Base-by-base conservation (phyloP, 2,113 vertebrate species). In the Cheirogaleus medius region DNA sequence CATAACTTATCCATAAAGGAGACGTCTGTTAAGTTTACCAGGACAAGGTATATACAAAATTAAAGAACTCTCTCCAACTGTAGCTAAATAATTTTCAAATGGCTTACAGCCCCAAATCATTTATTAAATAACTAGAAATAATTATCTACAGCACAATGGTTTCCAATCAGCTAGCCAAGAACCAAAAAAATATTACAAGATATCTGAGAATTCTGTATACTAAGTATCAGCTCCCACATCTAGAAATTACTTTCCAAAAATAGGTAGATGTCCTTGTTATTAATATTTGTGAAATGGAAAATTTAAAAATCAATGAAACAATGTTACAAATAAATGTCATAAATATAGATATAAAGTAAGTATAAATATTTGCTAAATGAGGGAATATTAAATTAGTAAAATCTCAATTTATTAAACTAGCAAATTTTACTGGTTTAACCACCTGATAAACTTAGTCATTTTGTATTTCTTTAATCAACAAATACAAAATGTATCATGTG, bases 121-220 rank as follows among this genome's bases (percentile, higher is more conserved):
- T 77, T 94, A 66, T 69, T 80, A 84, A 90, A 69, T 49, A 74
- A 89, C 63, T 93, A 90, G 47, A 93, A 84, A 96, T 90, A 83
- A 95, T 58, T 60, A 77, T 12, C 23, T 54, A 34, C 0, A 77
- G 20, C 39, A 73, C 2, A 52, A 18, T 83, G 32, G 47, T 42
- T 97, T 88, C 54, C 29, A 83, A 76, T 21, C 14, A 97, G 66
- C n/a, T 74, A 37, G 37, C 12, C 18, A 95, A 32, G 49, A 95
- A 84, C 39, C 42, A 87, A 87, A n/a, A 77, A 77, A 69, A 64
- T 54, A 56, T 5, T 44, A 0, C 8, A 66, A 92, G 54, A 29
- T 34, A 63, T 4, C 44, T 74, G 39, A 88, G 91, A 87, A 63
- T 74, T 90, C 34, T 68, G 34, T n/a, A 84, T 3, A 42, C 8